Percentiles rank a stretch among this genome's conserved stretches.
Evolutionary conservation across 2,888 invertebrate genomes (phyloP).

Genomic region (Digitonthophagus gazella): DNA sequence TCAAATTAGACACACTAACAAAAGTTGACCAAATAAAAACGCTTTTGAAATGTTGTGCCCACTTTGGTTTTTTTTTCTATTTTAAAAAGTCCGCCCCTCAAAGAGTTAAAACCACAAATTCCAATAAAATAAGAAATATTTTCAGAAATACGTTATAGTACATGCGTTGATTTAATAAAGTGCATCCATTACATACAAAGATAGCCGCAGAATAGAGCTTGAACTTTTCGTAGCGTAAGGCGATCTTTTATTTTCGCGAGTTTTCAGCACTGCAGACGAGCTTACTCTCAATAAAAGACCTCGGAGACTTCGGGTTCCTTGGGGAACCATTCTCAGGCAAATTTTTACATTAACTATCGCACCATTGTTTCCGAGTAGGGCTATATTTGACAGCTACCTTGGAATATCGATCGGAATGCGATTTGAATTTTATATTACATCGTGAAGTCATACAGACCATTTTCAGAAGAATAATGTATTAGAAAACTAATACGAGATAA

Average conservation of each 20-base stretch:
- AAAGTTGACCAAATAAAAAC: too few relatives aligned
- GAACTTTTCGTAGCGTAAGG: background rate
- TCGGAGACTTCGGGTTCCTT: background rate
- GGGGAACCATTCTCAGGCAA: background rate
- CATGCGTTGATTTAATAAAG: background rate
- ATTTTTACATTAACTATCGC: background rate
- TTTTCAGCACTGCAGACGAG: background rate
- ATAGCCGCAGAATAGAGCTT: background rate
- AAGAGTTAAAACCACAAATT: too few relatives aligned
- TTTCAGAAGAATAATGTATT: too few relatives aligned
- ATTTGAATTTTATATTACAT: background rate
- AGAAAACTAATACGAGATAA: too few relatives aligned
- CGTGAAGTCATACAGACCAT: background rate
- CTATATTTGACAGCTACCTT: background rate
- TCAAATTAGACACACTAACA: too few relatives aligned
- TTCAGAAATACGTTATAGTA: background rate
- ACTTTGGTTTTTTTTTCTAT: too few relatives aligned
- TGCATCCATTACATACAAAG: background rate
- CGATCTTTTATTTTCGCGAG: background rate
- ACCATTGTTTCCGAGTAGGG: background rate
- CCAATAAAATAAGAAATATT: background rate
- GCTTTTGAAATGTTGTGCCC: too few relatives aligned
- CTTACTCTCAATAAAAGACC: background rate
- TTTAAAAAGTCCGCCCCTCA: too few relatives aligned
- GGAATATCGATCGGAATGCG: background rate